Percentiles rank a stretch among this genome's conserved stretches.
phyloP scores from a whole-genome alignment of 2,797 vertebrate species.

The Acrocephalus scirpaceus region DNA sequence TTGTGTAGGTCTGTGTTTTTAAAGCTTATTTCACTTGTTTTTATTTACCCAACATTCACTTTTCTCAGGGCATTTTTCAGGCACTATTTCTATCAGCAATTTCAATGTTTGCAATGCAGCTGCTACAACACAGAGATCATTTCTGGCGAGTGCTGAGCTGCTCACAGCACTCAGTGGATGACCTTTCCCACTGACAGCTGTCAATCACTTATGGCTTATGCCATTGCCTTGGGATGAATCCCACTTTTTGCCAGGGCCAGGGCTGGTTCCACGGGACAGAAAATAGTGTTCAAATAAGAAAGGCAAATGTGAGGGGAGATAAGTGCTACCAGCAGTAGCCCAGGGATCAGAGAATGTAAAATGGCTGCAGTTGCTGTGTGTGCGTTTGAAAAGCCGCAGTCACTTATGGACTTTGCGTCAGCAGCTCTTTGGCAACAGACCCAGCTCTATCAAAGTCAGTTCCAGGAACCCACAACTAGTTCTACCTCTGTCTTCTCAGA shows the following conservation, averaged over 20 bases:
- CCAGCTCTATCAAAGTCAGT: neutral
- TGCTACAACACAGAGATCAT: neutral
- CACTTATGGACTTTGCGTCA: neutral
- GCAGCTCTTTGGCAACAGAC: neutral
- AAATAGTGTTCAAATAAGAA: neutral
- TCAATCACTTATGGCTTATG: neutral
- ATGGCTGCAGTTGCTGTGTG: neutral
- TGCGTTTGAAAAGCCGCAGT: neutral
- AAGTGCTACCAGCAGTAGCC: neutral
- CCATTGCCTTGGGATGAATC: neutral
- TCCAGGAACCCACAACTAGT: neutral
- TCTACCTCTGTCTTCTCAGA: neutral
- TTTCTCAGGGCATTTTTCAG: neutral
- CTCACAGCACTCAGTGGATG: neutral
- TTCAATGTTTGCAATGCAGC: neutral
- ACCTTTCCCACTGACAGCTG: neutral
- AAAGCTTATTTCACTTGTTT: constrained; percentile 23
- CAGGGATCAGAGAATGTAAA: neutral
- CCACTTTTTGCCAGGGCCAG: neutral
- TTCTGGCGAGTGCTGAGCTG: neutral
- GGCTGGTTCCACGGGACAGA: neutral
- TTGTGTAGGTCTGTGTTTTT: constrained; percentile 35
- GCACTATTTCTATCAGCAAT: neutral
- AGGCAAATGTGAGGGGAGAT: neutral
- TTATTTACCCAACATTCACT: constrained; percentile 10